Conservation (phyloP, 2,888 invertebrate species). For the Ennomos fuscantarius region DNA sequence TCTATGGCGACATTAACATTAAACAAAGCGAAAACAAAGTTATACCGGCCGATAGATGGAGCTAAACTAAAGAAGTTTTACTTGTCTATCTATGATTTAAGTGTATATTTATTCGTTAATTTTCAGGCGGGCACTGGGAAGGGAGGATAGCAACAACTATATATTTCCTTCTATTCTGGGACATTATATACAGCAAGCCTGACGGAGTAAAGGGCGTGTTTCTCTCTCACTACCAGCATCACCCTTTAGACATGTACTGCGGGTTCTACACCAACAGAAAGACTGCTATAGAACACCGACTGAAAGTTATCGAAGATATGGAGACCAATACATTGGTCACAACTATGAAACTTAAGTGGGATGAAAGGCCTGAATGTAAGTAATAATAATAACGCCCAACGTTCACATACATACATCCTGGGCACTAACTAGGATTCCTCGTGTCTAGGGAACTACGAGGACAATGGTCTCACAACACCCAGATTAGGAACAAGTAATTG, state of each 20-base stretch:
- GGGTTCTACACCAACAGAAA: slow-evolving; percentile 89
- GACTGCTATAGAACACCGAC: slow-evolving; percentile 82
- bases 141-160: slow-evolving; percentile 87
- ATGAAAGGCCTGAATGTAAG: slow-evolving; percentile 72
- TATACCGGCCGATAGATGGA: too few species aligned
- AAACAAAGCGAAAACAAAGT: too few species aligned
- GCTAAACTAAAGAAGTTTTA: too few species aligned
- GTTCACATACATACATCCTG: too few species aligned
- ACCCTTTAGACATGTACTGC: slow-evolving; percentile 90
- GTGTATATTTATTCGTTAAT: neutral
- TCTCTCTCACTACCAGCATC: slow-evolving; percentile 86
- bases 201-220: slow-evolving; percentile 84
- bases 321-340: slow-evolving; percentile 65
- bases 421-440: too few species aligned
- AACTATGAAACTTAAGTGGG: slow-evolving; percentile 76
- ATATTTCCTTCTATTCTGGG: slow-evolving; percentile 91
- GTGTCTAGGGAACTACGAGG: too few species aligned
- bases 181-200: slow-evolving; percentile 87
- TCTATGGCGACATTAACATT: too few species aligned
- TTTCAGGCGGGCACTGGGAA: slow-evolving; percentile 89
- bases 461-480: too few species aligned
- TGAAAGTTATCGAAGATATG: slow-evolving; percentile 63
- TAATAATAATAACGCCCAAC: too few species aligned
- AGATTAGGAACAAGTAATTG: too few species aligned
- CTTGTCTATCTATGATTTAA: too few species aligned